Evolutionary conservation across 1,140 invertebrate genomes (phyloP).

Genomic region (Drosophila equinoxialis): DNA sequence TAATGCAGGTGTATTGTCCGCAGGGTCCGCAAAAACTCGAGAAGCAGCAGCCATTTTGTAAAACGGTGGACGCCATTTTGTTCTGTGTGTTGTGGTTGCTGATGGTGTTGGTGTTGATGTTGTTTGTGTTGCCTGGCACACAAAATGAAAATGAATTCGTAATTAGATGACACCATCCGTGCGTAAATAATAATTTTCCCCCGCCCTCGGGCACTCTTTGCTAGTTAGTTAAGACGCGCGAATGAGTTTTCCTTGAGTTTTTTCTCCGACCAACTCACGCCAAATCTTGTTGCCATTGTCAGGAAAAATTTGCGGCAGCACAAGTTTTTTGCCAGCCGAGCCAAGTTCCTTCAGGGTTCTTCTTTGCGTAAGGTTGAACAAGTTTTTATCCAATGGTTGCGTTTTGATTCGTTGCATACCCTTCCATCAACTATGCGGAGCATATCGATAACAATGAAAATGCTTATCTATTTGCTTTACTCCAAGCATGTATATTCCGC

Average conservation of each 20-base stretch:
- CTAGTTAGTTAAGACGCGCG: constrained; percentile 79
- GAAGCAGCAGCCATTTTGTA: constrained; percentile 12
- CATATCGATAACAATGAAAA: not conserved
- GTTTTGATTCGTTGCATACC: constrained; percentile 16
- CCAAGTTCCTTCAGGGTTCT: constrained; percentile 40
- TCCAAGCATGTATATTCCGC: too few relatives aligned
- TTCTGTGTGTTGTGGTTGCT: constrained; percentile 19
- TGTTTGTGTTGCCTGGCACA: constrained; percentile 39
- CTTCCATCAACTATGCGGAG: not conserved
- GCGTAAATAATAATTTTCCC: constrained; percentile 82
- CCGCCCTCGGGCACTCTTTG: constrained; percentile 26
- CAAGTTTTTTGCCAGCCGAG: constrained; percentile 66
- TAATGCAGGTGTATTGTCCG: constrained; percentile 72
- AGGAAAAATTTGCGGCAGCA: constrained; percentile 58
- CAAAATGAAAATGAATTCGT: constrained; percentile 83
- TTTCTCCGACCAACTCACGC: constrained; percentile 10
- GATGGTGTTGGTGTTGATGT: constrained; percentile 27
- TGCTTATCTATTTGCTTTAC: too few relatives aligned
- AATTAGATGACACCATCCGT: constrained; percentile 83
- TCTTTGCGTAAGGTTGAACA: constrained; percentile 62
- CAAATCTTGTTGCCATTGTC: constrained; percentile 50
- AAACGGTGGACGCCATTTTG: constrained; percentile 32
- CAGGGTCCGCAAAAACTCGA: constrained; percentile 42
- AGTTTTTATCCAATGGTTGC: constrained; percentile 62
- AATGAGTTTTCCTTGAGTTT: constrained; percentile 77